Evolutionary conservation across 2,797 vertebrate genomes (phyloP).

Genomic region (Tinamus major): DNA sequence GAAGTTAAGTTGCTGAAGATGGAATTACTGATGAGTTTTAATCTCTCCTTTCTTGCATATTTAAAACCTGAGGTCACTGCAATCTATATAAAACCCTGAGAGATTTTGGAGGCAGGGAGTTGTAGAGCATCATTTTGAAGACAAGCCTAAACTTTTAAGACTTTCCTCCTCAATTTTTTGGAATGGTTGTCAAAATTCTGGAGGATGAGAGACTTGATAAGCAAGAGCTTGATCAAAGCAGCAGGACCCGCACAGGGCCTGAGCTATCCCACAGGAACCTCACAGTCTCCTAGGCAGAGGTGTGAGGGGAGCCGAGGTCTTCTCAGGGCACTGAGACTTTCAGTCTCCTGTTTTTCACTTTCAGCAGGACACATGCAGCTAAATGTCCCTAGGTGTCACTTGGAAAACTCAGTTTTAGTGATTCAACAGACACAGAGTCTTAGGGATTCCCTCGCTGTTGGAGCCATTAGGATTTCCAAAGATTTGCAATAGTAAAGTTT

Average conservation of each 20-base stretch:
- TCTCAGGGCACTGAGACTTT: not conserved
- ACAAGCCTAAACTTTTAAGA: not conserved
- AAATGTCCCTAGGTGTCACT: not conserved
- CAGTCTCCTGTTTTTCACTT: not conserved
- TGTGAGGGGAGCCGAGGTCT: not conserved
- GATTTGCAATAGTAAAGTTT: not conserved
- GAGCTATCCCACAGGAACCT: not conserved
- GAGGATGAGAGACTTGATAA: not conserved
- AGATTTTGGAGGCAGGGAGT: accelerated
- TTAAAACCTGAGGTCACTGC: not conserved
- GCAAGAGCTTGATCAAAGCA: not conserved
- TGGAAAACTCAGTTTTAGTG: not conserved
- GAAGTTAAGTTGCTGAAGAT: not conserved
- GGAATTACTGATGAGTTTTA: not conserved
- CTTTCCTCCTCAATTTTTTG: not conserved
- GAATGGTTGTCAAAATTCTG: not conserved
- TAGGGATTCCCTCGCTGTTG: not conserved
- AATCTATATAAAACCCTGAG: not conserved
- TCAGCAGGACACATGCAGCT: not conserved
- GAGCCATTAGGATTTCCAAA: not conserved
- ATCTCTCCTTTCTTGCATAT: not conserved
- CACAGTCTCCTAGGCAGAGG: not conserved
- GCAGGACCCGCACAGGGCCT: accelerated
- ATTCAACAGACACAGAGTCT: not conserved
- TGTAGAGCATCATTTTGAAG: not conserved